phyloP scores from a whole-genome alignment of 2,797 vertebrate genomes.

The Peromyscus nudipes region DNA sequence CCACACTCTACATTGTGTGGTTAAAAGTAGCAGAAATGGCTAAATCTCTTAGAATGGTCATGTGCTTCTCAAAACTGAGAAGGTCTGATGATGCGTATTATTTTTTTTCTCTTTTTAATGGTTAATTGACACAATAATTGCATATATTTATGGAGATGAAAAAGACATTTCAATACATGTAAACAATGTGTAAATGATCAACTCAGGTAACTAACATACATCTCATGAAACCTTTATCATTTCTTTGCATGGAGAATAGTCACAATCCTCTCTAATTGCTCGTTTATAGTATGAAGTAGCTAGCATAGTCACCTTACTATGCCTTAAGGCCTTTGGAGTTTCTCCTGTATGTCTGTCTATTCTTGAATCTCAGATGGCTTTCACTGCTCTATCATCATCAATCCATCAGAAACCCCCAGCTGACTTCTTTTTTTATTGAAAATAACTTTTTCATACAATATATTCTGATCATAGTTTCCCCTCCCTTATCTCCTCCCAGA shows the following conservation, averaged over 20 bases:
- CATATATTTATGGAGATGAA: neutral
- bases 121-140: neutral
- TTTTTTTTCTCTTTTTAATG: neutral
- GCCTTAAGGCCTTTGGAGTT: neutral
- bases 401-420: neutral
- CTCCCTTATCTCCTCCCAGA: neutral
- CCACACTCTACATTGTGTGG: neutral
- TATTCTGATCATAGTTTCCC: neutral
- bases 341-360: neutral
- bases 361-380: conserved; percentile 1
- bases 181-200: neutral
- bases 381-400: neutral
- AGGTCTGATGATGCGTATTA: neutral
- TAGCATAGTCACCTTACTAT: neutral
- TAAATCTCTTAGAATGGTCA: neutral
- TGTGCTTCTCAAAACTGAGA: conserved; percentile 4
- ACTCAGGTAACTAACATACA: neutral
- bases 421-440: neutral
- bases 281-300: neutral
- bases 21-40: conserved; percentile 31
- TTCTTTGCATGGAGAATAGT: neutral
- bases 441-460: neutral
- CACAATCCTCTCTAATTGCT: neutral
- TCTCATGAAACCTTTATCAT: neutral
- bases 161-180: neutral